Base-by-base conservation (phyloP, 2,888 invertebrate genomes). In the Gisinianus flammeolus region DNA sequence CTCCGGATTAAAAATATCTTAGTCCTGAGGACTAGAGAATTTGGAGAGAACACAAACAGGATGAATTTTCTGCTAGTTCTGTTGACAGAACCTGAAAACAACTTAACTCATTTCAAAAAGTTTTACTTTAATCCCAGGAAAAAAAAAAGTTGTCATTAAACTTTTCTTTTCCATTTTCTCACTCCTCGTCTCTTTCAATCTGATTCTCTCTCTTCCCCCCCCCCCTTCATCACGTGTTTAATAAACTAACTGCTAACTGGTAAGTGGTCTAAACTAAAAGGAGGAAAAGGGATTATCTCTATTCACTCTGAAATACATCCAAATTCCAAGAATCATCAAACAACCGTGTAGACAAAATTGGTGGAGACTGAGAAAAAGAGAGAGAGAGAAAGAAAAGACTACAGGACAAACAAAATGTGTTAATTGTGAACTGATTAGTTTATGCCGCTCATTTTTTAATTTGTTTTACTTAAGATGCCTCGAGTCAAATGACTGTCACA, bases 401-500 rank as follows among this genome's bases (percentile, higher is more conserved):
- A n/a, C n/a, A n/a, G n/a, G n/a, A n/a, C n/a, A n/a, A n/a, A 22
- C 16, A 66, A 66, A 30, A 35, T 68, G 68, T 68, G 35, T 35
- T 68, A 68, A 68, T 68, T 30, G 71, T 54, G 10, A 54, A 30
- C 30, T 71, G 71, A 71, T 71, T 52, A 71, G 71, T 71, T 71
- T 54, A 71, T 71, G 71, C 52, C 16, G 24, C 56, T 71, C 24
- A 71, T 71, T 71, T 71, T 54, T 71, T 56, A 31, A 56, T 56
- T 71, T 56, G 56, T 71, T 71, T 31, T 56, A 71, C 52, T 71
- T 71, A 56, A 71, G 56, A 71, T 71, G 56, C 56, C 71, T n/a
- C 56, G n/a, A 71, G 56, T 54, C 30, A 56, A 56, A 71, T 71
- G 54, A 71, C 31, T 56, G 56, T 56, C 56, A 54, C 30, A 52